Evolutionary conservation across 2,797 vertebrate species (phyloP), one percentile per base, ranked within the genome.

Genomic region (Parambassis ranga): DNA sequence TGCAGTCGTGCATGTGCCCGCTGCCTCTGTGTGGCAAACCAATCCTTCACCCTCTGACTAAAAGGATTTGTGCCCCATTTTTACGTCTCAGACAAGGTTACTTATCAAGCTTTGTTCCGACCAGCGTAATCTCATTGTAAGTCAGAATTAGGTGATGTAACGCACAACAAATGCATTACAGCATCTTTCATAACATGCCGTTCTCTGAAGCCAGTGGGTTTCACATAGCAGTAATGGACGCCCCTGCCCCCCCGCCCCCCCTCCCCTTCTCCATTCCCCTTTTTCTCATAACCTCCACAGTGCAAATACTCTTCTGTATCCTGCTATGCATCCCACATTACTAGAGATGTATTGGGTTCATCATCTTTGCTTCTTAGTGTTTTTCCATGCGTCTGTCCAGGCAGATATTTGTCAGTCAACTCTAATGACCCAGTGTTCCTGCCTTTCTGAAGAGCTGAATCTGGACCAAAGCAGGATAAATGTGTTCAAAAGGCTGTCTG

Each of bases 101-200:
- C 79, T 87, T 76, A 86, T 81, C 72, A 47, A 75, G 87, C 87
- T 84, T 77, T 86, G 83, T 87, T 79, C 77, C 60, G 59, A 85
- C 65, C 77, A 56, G 53, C 37, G 10, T 89, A 89, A 88, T 88
- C 84, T 83, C 76, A 83, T 88, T 84, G 72, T 75, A 74, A 83
- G 73, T 87, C 81, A 77, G 78, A 85, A 82, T 83, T 75, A 81
- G 83, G 83, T 87, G 83, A 87, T 86, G 86, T 87, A 88, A 87
- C 80, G 50, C 18, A 46, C 81, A 79, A 81, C 83, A 79, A 83
- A 87, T 76, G 77, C 80, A 83, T 85, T 79, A 84, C 82, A 66
- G 71, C 76, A 55, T 83, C 77, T 83, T 81, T 87, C 82, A 87
- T 87, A 85, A 81, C 77, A 47, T 43, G 67, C 51, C 31, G 22